Evolutionary conservation across 2,113 vertebrate genomes (phyloP).

Genomic region (Corythornis madagascariensis): DNA sequence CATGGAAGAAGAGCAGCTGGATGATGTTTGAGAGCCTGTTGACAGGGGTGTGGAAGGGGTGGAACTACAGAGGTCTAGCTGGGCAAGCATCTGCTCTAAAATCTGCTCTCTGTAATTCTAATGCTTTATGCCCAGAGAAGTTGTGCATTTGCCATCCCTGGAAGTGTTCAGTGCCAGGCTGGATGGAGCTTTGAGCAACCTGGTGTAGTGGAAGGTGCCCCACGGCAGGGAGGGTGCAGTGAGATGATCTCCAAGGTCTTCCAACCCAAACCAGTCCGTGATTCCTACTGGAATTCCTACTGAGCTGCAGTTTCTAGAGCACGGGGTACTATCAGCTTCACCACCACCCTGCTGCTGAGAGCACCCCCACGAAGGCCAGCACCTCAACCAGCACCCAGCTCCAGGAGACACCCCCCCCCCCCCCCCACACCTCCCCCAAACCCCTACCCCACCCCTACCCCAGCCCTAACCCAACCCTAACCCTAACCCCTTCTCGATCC

Average conservation of each 20-base stretch:
- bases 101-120: background rate
- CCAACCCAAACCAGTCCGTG: background rate
- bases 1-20: background rate
- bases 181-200: background rate
- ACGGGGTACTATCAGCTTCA: accelerated
- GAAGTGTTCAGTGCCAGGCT: background rate
- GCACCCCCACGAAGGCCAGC: accelerated
- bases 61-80: background rate
- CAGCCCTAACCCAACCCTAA: too few relatives aligned
- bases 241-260: background rate
- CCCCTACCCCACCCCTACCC: too few relatives aligned
- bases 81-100: background rate
- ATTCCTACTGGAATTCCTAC: accelerated
- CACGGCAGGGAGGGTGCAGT: background rate
- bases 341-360: accelerated
- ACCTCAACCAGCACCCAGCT: background rate
- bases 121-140: background rate
- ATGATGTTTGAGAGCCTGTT: accelerated
- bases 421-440: too few relatives aligned
- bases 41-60: accelerated
- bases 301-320: background rate
- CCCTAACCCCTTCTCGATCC: too few relatives aligned
- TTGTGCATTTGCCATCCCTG: background rate
- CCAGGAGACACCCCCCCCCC: background rate
- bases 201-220: background rate